phyloP scores from a whole-genome alignment of 2,113 vertebrate species.

The Ageneiosus marmoratus region DNA sequence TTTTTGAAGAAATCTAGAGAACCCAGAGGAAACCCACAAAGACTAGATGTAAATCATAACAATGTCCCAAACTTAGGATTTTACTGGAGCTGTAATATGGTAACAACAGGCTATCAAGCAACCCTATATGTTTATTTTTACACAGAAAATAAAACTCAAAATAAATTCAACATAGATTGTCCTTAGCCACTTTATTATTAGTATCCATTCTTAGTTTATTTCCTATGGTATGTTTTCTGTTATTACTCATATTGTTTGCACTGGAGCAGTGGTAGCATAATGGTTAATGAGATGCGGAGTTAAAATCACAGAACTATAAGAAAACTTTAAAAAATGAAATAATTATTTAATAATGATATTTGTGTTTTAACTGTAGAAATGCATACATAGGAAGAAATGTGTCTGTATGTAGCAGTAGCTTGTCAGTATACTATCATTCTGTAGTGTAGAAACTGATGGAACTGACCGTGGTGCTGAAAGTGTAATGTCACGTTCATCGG shows the following conservation, averaged over 20 bases:
- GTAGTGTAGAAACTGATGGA: not conserved
- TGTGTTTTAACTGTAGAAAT: no score
- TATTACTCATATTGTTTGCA: no score
- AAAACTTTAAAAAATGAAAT: no score
- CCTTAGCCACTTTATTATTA: no score
- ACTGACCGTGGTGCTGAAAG: constrained; percentile 50
- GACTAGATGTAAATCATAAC: not conserved
- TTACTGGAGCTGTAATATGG: not conserved
- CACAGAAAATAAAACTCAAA: not conserved
- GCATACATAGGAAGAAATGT: no score
- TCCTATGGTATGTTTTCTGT: no score
- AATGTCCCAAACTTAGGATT: no score
- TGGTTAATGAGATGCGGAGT: not conserved
- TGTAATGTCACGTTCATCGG: not conserved
- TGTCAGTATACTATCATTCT: not conserved
- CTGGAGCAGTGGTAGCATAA: no score
- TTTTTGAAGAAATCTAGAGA: not conserved
- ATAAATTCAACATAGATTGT: not conserved
- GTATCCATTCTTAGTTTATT: not conserved
- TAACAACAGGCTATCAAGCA: not conserved
- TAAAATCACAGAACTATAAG: not conserved
- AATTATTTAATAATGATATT: no score
- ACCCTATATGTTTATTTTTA: not conserved
- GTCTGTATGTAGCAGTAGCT: not conserved
- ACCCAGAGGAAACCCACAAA: not conserved